These are phyloP conservation scores for Scolanthus callimorphus DNA, from an alignment of 92 coral and sea anemone genomes.

Conservation along the genomic window DNA sequence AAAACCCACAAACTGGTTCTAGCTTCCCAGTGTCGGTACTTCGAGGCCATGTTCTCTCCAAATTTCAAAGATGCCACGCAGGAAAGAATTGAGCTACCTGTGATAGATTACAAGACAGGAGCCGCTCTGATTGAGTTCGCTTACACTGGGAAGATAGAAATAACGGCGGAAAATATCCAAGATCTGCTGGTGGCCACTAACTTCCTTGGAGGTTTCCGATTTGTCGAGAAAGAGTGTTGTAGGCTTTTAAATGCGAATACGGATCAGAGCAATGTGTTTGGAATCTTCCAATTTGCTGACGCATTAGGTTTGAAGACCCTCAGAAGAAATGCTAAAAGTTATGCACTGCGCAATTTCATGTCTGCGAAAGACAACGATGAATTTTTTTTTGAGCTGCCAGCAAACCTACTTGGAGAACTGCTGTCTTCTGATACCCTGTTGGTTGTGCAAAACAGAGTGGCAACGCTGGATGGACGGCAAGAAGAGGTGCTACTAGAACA, in stretches of 20 bases:
- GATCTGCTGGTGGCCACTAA: slow-evolving; percentile 72
- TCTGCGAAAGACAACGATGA: slow-evolving; percentile 44
- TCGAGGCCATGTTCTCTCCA: slow-evolving; percentile 66
- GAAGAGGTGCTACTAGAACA: slow-evolving; percentile 65
- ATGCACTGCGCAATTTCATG: slow-evolving; percentile 46
- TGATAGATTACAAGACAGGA: slow-evolving; percentile 44
- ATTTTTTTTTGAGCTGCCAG: slow-evolving; percentile 42
- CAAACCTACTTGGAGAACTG: slow-evolving; percentile 37
- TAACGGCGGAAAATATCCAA: slow-evolving; percentile 59
- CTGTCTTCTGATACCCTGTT: slow-evolving; percentile 49
- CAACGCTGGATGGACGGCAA: slow-evolving; percentile 49
- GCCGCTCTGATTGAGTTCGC: slow-evolving; percentile 73
- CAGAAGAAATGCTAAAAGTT: slow-evolving; percentile 25
- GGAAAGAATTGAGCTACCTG: slow-evolving; percentile 54
- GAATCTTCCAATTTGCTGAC: slow-evolving; percentile 66
- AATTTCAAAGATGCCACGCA: slow-evolving; percentile 61
- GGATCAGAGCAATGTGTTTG: slow-evolving; percentile 35
- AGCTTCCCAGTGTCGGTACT: slow-evolving; percentile 66
- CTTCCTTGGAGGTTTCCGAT: slow-evolving; percentile 60
- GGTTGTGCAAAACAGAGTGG: slow-evolving; percentile 47
- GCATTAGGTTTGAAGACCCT: slow-evolving; percentile 38
- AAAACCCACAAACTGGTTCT: slow-evolving; percentile 76
- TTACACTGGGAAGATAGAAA: slow-evolving; percentile 64
- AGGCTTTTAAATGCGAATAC: slow-evolving; percentile 41
- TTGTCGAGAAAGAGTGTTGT: slow-evolving; percentile 59